Evolutionary conservation across 2,113 vertebrate species (phyloP).

Genomic region (Cochlearius cochlearius): DNA sequence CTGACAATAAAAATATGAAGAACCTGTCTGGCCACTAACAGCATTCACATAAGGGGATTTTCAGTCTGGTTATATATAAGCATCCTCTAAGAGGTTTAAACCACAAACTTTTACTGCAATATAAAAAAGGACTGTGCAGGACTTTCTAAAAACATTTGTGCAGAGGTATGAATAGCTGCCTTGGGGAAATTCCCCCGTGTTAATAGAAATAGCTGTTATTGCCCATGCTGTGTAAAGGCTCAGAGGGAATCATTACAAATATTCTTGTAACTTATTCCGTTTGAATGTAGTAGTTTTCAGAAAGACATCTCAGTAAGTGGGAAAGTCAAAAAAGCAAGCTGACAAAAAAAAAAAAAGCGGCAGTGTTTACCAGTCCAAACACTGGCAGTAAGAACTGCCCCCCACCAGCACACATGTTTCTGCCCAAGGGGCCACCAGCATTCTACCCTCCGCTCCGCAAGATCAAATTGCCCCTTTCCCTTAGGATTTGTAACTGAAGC

Average conservation of each 20-base stretch:
- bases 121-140: background rate
- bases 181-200: constrained; percentile 55
- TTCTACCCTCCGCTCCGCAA: background rate
- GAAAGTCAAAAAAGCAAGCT: background rate
- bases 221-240: background rate
- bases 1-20: constrained; percentile 10
- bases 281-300: background rate
- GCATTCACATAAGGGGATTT: constrained; percentile 18
- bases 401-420: background rate
- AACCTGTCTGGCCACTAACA: background rate
- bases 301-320: constrained; percentile 3
- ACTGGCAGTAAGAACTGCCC: background rate
- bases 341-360: background rate
- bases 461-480: background rate
- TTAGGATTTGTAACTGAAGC: background rate
- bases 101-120: constrained; percentile 56
- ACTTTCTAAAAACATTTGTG: constrained; percentile 52
- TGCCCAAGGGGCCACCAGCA: background rate
- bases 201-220: constrained; percentile 49
- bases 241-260: constrained; percentile 17
- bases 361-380: background rate
- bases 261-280: background rate
- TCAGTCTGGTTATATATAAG: constrained; percentile 28
- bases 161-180: constrained; percentile 23
- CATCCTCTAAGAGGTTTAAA: constrained; percentile 53